Evolutionary conservation across 2,797 vertebrate genomes (phyloP).

Genomic region (Limnodromus scolopaceus): DNA sequence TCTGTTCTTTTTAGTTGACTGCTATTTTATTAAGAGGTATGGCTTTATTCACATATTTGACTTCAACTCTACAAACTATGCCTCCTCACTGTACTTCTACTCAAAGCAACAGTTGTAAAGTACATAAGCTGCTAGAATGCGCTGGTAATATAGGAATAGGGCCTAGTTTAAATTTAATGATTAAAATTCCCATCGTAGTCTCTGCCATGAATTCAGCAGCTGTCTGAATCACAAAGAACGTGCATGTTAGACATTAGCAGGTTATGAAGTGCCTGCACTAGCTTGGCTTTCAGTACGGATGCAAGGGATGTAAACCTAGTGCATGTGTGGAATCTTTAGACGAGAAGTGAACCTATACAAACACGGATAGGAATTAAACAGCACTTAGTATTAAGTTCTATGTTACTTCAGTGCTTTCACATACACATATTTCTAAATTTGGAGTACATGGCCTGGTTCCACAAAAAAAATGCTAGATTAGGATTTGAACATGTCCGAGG

Average conservation of each 20-base stretch:
- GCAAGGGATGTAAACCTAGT: neutral
- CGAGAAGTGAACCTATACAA: neutral
- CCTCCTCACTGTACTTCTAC: neutral
- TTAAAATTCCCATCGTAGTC: neutral
- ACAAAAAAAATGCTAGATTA: neutral
- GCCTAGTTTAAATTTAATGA: neutral
- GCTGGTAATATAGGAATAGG: neutral
- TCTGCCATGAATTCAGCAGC: neutral
- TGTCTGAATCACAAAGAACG: neutral
- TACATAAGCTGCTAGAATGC: neutral
- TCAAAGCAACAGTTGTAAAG: neutral
- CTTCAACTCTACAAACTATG: neutral
- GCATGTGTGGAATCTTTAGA: neutral
- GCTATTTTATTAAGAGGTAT: neutral
- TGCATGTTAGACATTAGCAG: neutral
- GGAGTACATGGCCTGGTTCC: neutral
- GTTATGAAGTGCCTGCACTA: neutral
- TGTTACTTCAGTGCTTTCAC: neutral
- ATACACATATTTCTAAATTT: neutral
- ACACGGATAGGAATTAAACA: neutral
- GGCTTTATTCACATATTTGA: neutral
- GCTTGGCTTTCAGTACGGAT: neutral
- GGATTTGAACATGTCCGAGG: neutral
- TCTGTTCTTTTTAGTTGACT: neutral
- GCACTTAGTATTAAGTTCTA: rapidly evolving